These are phyloP conservation scores for Holothuria leucospilota DNA, from an alignment of 53 echinoderm and acorn worm species.

Conservation along the genomic window DNA sequence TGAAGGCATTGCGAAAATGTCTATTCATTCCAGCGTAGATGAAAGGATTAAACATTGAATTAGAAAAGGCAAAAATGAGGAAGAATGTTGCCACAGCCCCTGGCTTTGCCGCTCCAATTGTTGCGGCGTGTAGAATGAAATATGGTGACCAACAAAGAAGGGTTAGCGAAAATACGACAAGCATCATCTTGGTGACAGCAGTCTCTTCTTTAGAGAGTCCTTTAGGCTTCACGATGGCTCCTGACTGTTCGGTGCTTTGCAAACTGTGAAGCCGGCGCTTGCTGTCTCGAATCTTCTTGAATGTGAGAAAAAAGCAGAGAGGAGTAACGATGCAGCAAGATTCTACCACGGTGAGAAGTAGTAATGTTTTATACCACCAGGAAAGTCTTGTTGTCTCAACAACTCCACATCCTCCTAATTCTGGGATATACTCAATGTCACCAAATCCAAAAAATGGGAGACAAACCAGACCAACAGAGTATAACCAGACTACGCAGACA, in stretches of 20 bases:
- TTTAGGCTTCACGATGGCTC: neutral
- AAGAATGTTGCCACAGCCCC: neutral
- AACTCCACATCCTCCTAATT: constrained; percentile 41
- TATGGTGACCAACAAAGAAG: constrained; percentile 35
- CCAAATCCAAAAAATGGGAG: constrained; percentile 40
- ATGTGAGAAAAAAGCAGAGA: constrained; percentile 19
- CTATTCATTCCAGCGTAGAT: constrained; percentile 46
- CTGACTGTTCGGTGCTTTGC: neutral
- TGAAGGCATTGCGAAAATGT: constrained; percentile 21
- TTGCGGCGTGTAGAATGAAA: constrained; percentile 9
- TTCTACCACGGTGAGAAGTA: constrained; percentile 4
- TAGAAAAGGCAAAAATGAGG: constrained; percentile 28
- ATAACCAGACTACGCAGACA: neutral
- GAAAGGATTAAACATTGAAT: constrained; percentile 31
- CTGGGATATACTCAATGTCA: constrained; percentile 34
- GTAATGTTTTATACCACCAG: constrained; percentile 32
- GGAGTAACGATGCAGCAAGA: constrained; percentile 39
- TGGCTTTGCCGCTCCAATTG: constrained; percentile 18
- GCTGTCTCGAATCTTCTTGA: constrained; percentile 36
- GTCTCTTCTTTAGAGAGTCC: constrained; percentile 34
- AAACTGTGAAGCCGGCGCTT: constrained; percentile 15
- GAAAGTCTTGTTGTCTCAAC: constrained; percentile 12
- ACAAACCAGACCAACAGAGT: neutral
- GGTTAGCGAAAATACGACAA: neutral
- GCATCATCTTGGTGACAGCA: constrained; percentile 35